Conservation (phyloP, 2,888 invertebrate genomes). For the Drosophila kambysellisi region DNA sequence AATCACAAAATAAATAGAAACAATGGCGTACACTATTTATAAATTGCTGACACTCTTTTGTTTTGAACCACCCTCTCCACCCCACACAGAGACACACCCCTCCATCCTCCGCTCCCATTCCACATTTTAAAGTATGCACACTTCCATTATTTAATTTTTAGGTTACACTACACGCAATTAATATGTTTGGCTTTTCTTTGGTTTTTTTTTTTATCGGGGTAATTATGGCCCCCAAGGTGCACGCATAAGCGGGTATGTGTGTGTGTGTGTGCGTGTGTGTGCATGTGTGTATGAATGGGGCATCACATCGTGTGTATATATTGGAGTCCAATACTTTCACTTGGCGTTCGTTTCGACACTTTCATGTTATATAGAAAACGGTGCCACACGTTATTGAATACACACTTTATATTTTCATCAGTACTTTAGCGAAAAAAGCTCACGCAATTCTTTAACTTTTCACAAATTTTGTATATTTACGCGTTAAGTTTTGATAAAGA, state of each 20-base stretch:
- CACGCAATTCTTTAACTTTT: constrained; percentile 7
- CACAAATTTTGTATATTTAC: constrained; percentile 21
- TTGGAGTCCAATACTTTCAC: constrained; percentile 74
- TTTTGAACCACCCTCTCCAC: constrained; percentile 41
- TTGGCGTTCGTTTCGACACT: constrained; percentile 71
- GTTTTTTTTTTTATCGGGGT: constrained; percentile 39
- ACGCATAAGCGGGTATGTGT: constrained; percentile 21
- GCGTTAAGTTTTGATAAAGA: constrained; percentile 37
- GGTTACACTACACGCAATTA: constrained; percentile 78
- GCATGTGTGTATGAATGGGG: constrained; percentile 20
- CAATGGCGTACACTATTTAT: constrained; percentile 72
- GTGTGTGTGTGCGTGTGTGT: constrained; percentile 25
- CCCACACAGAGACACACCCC: neutral
- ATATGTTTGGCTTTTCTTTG: constrained; percentile 48
- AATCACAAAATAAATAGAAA: constrained; percentile 73
- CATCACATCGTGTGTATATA: constrained; percentile 48
- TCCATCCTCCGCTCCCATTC: neutral
- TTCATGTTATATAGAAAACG: constrained; percentile 60
- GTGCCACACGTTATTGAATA: constrained; percentile 64
- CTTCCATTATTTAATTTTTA: constrained; percentile 72
- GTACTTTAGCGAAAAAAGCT: constrained; percentile 7
- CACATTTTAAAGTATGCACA: constrained; percentile 56
- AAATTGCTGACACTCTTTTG: constrained; percentile 78
- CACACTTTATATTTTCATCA: constrained; percentile 55
- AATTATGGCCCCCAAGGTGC: constrained; percentile 48